Base-by-base conservation (phyloP, 2,888 invertebrate species). In the Orthosia cruda region DNA sequence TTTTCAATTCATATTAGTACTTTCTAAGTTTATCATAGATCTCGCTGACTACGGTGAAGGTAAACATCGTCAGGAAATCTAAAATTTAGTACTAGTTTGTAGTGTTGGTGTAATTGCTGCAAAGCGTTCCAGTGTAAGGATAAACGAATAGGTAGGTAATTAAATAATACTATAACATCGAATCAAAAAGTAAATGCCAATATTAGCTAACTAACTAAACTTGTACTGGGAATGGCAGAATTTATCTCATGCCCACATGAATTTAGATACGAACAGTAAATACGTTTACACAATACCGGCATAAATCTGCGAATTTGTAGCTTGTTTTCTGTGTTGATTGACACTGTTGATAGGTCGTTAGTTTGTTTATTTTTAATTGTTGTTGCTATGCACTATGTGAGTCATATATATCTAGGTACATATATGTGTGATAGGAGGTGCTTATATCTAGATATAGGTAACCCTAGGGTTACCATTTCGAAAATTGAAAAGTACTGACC, bases 321-420 rank as follows among this genome's bases (percentile, higher is more conserved):
- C 40, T 40, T 40, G 40, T 1, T 0, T 40, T 55, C 20, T 68
- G 49, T 55, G n/a, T 77, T n/a, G 52, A 77, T 78, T 20, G 52
- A 71, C 49, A 40, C 3, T 26, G 72, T 54, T 55, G 32, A n/a
- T 32, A n/a, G n/a, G 61, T 45, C 20, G 61, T 20, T 71, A 16
- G 32, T 69, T 47, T 50, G 26, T 58, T 52, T n/a, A 52, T 78
- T 74, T 49, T 45, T 69, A n/a, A 50, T 45, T 74, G 57, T 58
- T 58, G 50, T 79, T 45, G 58, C 71, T 16, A 32, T 23, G 26
- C 4, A n/a, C 11, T 23, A n/a, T 23, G 4, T 79, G 23, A 23
- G 47, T 16, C 12, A 40, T 13, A 32, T 32, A 26, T 47, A 45
- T 32, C 0, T 45, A 61, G 2, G 16, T 40, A 20, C 1, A 12